Base-by-base conservation (phyloP, 23 tunicate species). In the Ascidia mentula region DNA sequence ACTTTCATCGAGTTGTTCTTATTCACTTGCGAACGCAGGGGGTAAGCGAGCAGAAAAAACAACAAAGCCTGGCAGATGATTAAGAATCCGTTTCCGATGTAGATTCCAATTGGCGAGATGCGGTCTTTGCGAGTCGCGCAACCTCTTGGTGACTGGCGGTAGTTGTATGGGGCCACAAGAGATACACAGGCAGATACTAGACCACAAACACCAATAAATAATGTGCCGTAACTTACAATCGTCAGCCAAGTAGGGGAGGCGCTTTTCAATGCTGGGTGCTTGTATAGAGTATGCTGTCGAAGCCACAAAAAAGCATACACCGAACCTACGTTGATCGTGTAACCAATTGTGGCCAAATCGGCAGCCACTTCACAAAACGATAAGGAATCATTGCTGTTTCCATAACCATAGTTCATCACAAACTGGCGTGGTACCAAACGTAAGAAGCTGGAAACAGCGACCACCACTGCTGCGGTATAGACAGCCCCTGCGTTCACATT, bases 401-500 rank as follows among this genome's bases (percentile, higher is more conserved):
- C 65, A 53, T 53, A 71, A 6, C 74, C 74, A 36, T 28, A 34
- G 74, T 71, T 71, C 5, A 71, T 28, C 2, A 3, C 34, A 71
- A 35, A 34, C 13, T 71, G 74, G 1, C 38, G 6, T 3, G 74
- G 38, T 3, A 71, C 32, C 2, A 35, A 34, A 28, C 74, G 38
- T 28, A 53, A 9, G 13, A 20, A 53, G 24, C 65, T 53, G 65
- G 28, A 53, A 9, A 53, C 22, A 31, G 8, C 6, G 5, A 36
- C 34, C 9, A 6, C 37, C 34, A 71, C 38, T 3, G 38, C 38
- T 5, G 74, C 37, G 6, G 74, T 71, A 18, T 71, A 71, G 2
- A 71, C 74, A 18, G 74, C 74, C 22, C 74, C 74, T 35, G 74
- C 74, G 74, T 71, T 71, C 2, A 35, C 65, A 20, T 53, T 53